Conservation (phyloP, 2,888 invertebrate genomes). For the Dicyrtomina minuta region DNA sequence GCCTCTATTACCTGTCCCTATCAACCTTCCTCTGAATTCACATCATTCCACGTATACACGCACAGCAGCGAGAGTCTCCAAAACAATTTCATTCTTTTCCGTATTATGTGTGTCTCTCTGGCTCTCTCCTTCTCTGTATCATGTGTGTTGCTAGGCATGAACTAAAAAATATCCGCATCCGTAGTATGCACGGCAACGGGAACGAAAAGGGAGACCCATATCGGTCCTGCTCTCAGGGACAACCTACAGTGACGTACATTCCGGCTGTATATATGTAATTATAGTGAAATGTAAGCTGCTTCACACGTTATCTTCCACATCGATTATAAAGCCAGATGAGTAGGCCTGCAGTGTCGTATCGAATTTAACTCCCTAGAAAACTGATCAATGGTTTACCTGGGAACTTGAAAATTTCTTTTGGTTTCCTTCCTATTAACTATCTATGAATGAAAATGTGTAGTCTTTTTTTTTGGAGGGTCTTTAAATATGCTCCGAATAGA, state of each 20-base stretch:
- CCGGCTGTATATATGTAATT: too few species aligned
- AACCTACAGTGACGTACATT: too few species aligned
- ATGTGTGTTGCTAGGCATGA: too few species aligned
- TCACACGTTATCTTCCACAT: too few species aligned
- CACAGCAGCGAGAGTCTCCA: neutral
- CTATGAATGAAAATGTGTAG: neutral
- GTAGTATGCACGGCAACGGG: too few species aligned
- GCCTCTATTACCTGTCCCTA: neutral
- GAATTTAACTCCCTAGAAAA: neutral
- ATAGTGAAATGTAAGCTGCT: too few species aligned
- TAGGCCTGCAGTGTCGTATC: too few species aligned
- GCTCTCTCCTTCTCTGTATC: neutral
- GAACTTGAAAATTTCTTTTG: slow-evolving; percentile 5
- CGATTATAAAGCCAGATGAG: too few species aligned
- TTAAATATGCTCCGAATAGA: neutral
- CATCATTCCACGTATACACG: slow-evolving; percentile 17
- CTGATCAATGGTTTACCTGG: slow-evolving; percentile 22
- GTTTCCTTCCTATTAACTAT: neutral
- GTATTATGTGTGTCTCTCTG: too few species aligned
- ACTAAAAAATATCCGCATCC: too few species aligned
- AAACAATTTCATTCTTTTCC: neutral
- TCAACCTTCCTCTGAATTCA: slow-evolving; percentile 22
- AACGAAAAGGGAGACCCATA: too few species aligned
- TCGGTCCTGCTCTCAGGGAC: too few species aligned
- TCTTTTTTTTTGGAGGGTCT: neutral